These are phyloP conservation scores for Amblyornis subalaris DNA, from an alignment of 2,113 vertebrate species.

Conservation along the genomic window DNA sequence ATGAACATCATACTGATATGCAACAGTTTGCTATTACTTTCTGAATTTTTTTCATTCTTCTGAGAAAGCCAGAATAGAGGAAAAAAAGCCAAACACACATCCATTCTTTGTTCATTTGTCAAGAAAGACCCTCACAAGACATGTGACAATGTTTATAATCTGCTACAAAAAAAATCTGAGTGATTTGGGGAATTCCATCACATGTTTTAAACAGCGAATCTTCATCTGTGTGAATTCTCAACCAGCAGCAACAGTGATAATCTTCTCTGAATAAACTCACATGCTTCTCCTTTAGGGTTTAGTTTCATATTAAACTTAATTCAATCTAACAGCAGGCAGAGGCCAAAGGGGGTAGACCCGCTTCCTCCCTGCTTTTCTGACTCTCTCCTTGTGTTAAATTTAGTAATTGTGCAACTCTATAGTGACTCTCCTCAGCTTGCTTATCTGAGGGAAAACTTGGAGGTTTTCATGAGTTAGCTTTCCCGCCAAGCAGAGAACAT, in stretches of 20 bases:
- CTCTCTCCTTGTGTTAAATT: background rate
- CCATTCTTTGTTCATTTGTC: background rate
- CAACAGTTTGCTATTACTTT: background rate
- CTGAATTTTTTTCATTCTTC: background rate
- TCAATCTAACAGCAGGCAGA: background rate
- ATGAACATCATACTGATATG: background rate
- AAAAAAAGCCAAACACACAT: background rate
- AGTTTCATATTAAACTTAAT: conserved; percentile 1
- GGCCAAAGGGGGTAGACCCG: background rate
- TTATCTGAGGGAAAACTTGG: background rate
- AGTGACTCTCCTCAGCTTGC: background rate
- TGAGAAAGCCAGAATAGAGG: background rate
- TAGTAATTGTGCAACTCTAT: background rate
- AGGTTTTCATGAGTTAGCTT: background rate
- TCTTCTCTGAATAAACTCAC: background rate
- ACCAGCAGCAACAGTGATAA: background rate
- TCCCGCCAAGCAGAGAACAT: background rate
- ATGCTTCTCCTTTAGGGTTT: background rate
- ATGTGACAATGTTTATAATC: background rate
- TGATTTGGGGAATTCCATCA: background rate
- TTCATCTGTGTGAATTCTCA: background rate
- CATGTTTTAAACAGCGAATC: background rate
- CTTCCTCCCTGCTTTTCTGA: background rate
- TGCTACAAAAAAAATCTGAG: background rate
- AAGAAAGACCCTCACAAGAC: background rate